Percentiles rank a stretch among this genome's conserved stretches.
These are phyloP conservation scores for Caenorhabditis wallacei DNA, from an alignment of 2,888 invertebrate species.

Conservation along the genomic window DNA sequence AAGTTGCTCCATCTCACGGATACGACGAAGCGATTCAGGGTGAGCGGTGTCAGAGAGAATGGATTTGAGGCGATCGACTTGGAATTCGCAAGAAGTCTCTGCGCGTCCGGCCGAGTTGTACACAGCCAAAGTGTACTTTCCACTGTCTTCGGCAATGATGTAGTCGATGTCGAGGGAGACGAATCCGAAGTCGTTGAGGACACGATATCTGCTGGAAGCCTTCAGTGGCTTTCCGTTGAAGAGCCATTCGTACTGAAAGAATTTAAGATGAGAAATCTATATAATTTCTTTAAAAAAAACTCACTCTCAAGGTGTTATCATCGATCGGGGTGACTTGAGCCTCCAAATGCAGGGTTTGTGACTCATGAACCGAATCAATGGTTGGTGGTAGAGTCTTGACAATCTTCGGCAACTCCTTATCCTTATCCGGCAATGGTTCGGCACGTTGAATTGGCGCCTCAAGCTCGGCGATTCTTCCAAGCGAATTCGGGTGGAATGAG, in stretches of 20 bases:
- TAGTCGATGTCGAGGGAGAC: conserved; percentile 97
- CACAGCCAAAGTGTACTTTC: conserved; percentile 85
- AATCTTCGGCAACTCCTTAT: conserved; percentile 91
- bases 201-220: conserved; percentile 91
- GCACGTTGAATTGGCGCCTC: conserved; percentile 87
- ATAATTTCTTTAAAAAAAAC: not conserved
- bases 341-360: conserved; percentile 92
- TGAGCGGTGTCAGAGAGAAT: conserved; percentile 91
- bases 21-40: conserved; percentile 93
- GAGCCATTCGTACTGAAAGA: conserved; percentile 92
- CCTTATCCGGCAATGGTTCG: conserved; percentile 88
- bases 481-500: conserved; percentile 93
- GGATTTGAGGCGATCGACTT: conserved; percentile 77
- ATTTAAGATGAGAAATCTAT: not conserved
- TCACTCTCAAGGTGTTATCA: conserved; percentile 75
- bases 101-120: conserved; percentile 87
- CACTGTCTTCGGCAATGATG: conserved; percentile 96
- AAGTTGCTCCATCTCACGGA: conserved; percentile 81
- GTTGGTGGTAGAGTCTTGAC: conserved; percentile 90
- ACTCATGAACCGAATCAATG: conserved; percentile 91
- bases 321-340: conserved; percentile 87
- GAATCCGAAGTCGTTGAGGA: conserved; percentile 97
- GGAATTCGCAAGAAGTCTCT: conserved; percentile 93
- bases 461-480: conserved; percentile 93
- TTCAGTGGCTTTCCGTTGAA: conserved; percentile 93